Evolutionary conservation across 53 echinoderm and acorn worm species (phyloP), one percentile per base, ranked within the genome.

Genomic region (Actinopyga echinites): DNA sequence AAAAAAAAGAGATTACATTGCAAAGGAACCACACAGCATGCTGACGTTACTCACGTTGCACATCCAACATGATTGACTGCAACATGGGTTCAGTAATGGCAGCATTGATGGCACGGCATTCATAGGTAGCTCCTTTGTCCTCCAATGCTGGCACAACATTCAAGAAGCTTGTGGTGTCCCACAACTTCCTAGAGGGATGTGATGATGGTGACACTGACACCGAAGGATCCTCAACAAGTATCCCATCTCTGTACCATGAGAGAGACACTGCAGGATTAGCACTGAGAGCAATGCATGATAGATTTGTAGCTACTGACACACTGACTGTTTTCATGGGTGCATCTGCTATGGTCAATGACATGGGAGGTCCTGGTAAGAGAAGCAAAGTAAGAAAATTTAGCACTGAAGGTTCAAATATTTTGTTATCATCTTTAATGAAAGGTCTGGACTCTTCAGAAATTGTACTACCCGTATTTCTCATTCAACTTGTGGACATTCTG

Each of bases 41-140:
- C n/a, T n/a, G n/a, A n/a, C n/a, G 30, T 22, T 74, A 88, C 95
- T 95, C 75, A 93, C 95, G 86, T 49, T 93, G 95, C 2, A 95
- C 95, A 84, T 95, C 93, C 35, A 95, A 79, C 4, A 64, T 88
- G 19, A 90, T 33, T 1, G 71, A 33, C 10, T 86, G 75, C 0
- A 57, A 81, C 67, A 65, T 65, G 15, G 95, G 95, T 28, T 69
- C 43, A 5, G 40, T 52, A 29, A 90, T 30, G 1, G 95, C 95
- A 43, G 78, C 86, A 59, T 95, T 93, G 13, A 81, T 83, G 21
- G 89, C 91, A 12, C 84, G 86, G 42, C 95, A 95, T 43, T 86
- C 82, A 44, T 83, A 95, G 56, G 82, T 79, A 6, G 80, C 26
- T 55, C 90, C 86, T 29, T 92, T 80, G 45, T 95, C 93, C 13